A percentile compares a stretch with the other conserved stretches of the same genome.
phyloP scores from a whole-genome alignment of 2,888 invertebrate species.

The Amphipoea lucens region DNA sequence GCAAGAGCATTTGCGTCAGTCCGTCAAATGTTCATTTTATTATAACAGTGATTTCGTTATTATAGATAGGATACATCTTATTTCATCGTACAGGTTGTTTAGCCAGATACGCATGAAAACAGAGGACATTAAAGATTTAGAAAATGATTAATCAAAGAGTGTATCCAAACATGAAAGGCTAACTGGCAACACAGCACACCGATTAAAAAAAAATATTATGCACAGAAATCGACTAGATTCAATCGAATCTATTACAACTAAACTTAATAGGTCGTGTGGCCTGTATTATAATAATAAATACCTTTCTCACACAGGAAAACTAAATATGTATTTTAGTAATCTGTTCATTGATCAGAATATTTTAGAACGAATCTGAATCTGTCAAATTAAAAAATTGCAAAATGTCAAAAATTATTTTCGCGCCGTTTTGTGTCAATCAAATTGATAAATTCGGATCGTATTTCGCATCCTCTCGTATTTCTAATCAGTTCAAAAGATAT shows the following conservation, averaged over 20 bases:
- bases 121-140: no score
- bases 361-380: slow-evolving; percentile 1
- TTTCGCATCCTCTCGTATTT: no score
- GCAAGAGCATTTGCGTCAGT: not conserved
- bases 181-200: slow-evolving; percentile 7
- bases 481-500: not conserved
- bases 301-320: not conserved
- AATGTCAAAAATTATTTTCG: slow-evolving; percentile 18
- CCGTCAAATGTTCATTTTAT: not conserved
- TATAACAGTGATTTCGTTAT: not conserved
- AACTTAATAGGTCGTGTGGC: not conserved
- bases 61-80: not conserved
- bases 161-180: slow-evolving; percentile 29
- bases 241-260: not conserved
- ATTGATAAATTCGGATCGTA: not conserved
- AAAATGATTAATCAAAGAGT: not conserved
- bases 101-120: not conserved
- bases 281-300: not conserved
- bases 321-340: not conserved
- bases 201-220: no score
- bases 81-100: not conserved
- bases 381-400: not conserved
- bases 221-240: not conserved
- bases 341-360: not conserved
- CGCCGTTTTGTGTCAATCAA: slow-evolving; percentile 21